phyloP scores from a whole-genome alignment of 2,113 vertebrate species.

The Tachuris rubrigastra region DNA sequence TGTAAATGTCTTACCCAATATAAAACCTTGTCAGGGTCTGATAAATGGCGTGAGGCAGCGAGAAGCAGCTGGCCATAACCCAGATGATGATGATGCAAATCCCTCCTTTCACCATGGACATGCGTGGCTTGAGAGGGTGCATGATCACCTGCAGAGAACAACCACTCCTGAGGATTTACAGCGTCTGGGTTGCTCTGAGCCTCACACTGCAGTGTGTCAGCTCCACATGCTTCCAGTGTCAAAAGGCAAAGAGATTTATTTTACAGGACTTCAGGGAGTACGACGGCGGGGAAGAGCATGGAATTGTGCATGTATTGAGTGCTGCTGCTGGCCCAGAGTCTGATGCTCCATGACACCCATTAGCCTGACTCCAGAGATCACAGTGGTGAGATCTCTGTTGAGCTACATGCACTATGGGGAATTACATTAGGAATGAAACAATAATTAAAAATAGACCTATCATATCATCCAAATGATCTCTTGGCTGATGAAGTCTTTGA shows the following conservation, averaged over 20 bases:
- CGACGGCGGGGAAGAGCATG: neutral
- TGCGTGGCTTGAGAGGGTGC: slow-evolving; percentile 77
- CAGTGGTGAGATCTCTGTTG: rapidly evolving
- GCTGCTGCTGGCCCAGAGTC: neutral
- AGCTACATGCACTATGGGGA: neutral
- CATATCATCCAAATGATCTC: neutral
- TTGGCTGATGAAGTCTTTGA: neutral
- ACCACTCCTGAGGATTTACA: neutral
- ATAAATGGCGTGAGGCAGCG: slow-evolving; percentile 79
- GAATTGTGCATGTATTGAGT: neutral
- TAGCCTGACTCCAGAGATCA: neutral
- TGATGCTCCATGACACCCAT: neutral
- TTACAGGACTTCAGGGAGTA: neutral
- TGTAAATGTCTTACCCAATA: slow-evolving; percentile 69
- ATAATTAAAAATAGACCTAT: neutral
- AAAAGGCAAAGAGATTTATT: neutral
- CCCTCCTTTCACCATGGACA: slow-evolving; percentile 75
- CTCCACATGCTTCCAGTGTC: neutral
- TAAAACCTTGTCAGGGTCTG: slow-evolving; percentile 77
- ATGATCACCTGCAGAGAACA: slow-evolving; percentile 74
- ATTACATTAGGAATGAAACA: neutral
- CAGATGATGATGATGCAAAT: slow-evolving; percentile 79
- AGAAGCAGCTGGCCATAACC: slow-evolving; percentile 81
- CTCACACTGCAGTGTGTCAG: neutral
- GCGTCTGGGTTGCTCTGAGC: neutral